Conservation (phyloP, 1,140 invertebrate genomes). For the Heliconius hermathena region DNA sequence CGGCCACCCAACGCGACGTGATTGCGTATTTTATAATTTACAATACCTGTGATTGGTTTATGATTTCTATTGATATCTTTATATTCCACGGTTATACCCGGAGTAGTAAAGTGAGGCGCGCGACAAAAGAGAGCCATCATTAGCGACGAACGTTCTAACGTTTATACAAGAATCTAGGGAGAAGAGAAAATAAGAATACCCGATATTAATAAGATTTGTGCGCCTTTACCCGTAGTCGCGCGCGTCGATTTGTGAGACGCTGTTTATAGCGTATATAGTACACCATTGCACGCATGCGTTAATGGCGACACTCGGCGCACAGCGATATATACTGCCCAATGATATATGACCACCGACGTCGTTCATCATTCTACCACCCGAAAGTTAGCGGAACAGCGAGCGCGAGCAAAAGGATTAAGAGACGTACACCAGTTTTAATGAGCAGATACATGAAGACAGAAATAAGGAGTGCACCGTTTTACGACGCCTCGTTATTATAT, state of each 20-base stretch:
- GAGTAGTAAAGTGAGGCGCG: constrained; percentile 35
- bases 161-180: constrained; percentile 65
- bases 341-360: constrained; percentile 77
- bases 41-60: constrained; percentile 62
- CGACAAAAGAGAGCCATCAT: constrained; percentile 53
- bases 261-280: constrained; percentile 64
- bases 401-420: constrained; percentile 60
- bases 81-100: constrained; percentile 42
- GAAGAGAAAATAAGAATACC: constrained; percentile 74
- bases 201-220: constrained; percentile 78
- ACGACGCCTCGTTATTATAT: constrained; percentile 66
- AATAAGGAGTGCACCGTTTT: constrained; percentile 69
- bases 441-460: constrained; percentile 76
- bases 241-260: constrained; percentile 73
- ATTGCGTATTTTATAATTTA: constrained; percentile 54
- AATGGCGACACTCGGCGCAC: constrained; percentile 79
- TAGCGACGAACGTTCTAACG: constrained; percentile 56
- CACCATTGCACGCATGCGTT: constrained; percentile 76
- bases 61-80: constrained; percentile 56
- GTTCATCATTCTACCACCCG: constrained; percentile 79
- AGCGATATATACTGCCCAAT: constrained; percentile 78
- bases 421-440: constrained; percentile 71
- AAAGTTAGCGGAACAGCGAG: constrained; percentile 76
- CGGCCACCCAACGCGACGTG: constrained; percentile 62
- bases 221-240: constrained; percentile 67